phyloP scores from a whole-genome alignment of 2,113 vertebrate species.

The Garra rufa region DNA sequence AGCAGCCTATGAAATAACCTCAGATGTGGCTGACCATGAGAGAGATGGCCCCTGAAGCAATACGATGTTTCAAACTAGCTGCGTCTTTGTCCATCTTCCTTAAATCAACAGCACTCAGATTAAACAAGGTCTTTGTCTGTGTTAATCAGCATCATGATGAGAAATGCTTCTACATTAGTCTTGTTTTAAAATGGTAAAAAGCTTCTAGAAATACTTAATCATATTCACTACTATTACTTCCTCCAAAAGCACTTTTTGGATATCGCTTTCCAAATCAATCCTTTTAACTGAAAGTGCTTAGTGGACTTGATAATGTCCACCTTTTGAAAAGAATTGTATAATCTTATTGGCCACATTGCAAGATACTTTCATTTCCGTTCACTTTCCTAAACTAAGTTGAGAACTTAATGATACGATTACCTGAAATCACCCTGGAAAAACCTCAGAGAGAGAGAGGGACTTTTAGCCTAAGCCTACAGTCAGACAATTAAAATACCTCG shows the following conservation, averaged over 20 bases:
- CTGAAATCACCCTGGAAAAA: slow-evolving; percentile 34
- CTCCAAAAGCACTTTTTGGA: not conserved
- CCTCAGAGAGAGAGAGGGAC: not conserved
- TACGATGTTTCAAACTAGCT: not conserved
- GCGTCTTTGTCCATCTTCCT: slow-evolving; percentile 13
- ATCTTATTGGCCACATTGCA: not conserved
- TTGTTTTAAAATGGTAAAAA: slow-evolving; percentile 36
- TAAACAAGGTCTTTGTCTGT: slow-evolving; percentile 49
- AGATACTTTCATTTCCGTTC: not conserved
- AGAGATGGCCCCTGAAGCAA: slow-evolving; percentile 8
- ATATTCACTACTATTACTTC: not conserved
- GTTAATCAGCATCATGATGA: slow-evolving; percentile 46
- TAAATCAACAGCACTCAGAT: slow-evolving; percentile 24
- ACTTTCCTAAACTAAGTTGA: slow-evolving; percentile 15
- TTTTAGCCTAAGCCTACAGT: slow-evolving; percentile 36
- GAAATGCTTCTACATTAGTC: slow-evolving; percentile 30
- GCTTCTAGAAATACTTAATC: slow-evolving; percentile 1
- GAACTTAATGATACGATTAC: slow-evolving; percentile 23
- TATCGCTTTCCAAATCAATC: slow-evolving; percentile 3
- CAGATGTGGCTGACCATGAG: slow-evolving; percentile 9
- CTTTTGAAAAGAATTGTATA: not conserved
- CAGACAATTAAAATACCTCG: slow-evolving; percentile 35
- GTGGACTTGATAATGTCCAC: not conserved
- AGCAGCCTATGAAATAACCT: slow-evolving; percentile 4
- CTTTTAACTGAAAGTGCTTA: slow-evolving; percentile 1